A percentile compares a stretch with the other conserved stretches of the same genome.
These are phyloP conservation scores for Drosophila pseudotakahashii DNA, from an alignment of 2,888 invertebrate genomes.

Conservation along the genomic window DNA sequence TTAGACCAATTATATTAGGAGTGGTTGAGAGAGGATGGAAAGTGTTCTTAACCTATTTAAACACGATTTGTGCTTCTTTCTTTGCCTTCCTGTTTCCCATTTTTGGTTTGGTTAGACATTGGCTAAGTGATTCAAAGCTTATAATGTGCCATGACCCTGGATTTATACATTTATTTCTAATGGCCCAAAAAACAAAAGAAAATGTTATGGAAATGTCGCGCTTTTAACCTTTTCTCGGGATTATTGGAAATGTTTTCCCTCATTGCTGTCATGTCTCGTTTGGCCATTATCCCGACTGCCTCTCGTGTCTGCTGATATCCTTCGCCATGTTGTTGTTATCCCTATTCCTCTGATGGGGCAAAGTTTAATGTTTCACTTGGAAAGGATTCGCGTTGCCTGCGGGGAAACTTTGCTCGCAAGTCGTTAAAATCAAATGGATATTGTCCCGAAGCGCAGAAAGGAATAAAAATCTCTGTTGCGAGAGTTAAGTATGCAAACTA, in stretches of 20 bases:
- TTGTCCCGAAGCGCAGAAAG: constrained; percentile 8
- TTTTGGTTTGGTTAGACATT: not conserved
- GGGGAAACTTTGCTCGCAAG: constrained; percentile 37
- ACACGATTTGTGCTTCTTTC: not conserved
- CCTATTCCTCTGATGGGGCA: constrained; percentile 21
- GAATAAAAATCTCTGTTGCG: not conserved
- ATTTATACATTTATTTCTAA: constrained; percentile 15
- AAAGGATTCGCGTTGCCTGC: constrained; percentile 22
- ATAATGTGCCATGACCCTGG: not conserved
- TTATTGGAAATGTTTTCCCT: constrained; percentile 42
- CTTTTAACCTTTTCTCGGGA: constrained; percentile 17
- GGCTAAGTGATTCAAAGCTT: constrained; percentile 1
- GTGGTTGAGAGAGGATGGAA: not conserved
- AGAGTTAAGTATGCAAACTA: constrained; percentile 9
- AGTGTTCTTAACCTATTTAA: not conserved
- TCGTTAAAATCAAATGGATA: constrained; percentile 44
- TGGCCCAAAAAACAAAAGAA: constrained; percentile 1
- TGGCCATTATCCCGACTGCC: constrained; percentile 23
- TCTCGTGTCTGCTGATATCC: constrained; percentile 10
- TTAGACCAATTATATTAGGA: constrained; percentile 34
- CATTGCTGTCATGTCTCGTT: constrained; percentile 40
- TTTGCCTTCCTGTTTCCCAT: not conserved
- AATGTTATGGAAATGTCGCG: not conserved
- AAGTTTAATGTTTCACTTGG: constrained; percentile 47
- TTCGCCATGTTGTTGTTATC: constrained; percentile 14